These are phyloP conservation scores for Chelidonichthys spinosus DNA, from an alignment of 2,797 vertebrate species.

Conservation along the genomic window DNA sequence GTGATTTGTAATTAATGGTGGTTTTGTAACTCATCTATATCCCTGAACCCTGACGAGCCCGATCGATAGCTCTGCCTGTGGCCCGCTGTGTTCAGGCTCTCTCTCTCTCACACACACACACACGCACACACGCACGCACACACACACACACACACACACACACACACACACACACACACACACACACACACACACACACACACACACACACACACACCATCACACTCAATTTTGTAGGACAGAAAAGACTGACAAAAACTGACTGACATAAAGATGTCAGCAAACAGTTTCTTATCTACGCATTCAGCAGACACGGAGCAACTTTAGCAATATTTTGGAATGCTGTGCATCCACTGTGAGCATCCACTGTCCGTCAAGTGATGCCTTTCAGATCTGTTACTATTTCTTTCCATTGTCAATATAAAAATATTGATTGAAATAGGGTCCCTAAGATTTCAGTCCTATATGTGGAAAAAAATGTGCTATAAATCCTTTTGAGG, in stretches of 20 bases:
- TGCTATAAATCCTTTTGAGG: not conserved
- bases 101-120: conserved; percentile 21
- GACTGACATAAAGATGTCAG: not conserved
- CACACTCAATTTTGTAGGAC: conserved; percentile 2
- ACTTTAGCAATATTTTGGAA: not conserved
- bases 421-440: not conserved
- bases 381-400: not conserved
- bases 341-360: not conserved
- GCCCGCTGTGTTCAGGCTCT: conserved; percentile 46
- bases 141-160: conserved; percentile 20
- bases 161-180: conserved; percentile 20
- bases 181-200: conserved; percentile 20
- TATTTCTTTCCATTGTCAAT: not conserved
- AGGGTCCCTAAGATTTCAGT: not conserved
- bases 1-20: conserved; percentile 85
- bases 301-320: not conserved
- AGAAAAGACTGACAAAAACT: not conserved
- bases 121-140: conserved; percentile 22
- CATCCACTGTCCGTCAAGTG: not conserved
- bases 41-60: conserved; percentile 77
- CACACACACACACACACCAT: conserved; percentile 23
- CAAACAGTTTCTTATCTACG: not conserved
- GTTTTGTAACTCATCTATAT: conserved; percentile 83
- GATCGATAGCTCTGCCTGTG: conserved; percentile 80
- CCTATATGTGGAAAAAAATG: not conserved